phyloP scores from a whole-genome alignment of 2,888 invertebrate species.

The Gari tellinella region DNA sequence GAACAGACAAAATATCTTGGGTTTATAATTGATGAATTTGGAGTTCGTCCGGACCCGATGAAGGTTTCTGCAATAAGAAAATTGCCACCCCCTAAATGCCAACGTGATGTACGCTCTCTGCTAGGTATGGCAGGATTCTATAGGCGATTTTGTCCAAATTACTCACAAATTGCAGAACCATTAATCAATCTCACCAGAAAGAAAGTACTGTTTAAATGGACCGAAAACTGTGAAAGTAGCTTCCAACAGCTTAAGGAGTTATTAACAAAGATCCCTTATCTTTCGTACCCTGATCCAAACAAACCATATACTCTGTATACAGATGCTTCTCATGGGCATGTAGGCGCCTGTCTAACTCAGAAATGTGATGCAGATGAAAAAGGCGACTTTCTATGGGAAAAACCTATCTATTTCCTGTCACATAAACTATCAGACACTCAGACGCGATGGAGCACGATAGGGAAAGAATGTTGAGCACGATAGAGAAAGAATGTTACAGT shows the following conservation, averaged over 20 bases:
- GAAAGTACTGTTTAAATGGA: constrained; percentile 37
- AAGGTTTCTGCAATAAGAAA: constrained; percentile 32
- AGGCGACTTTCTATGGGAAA: constrained; percentile 6
- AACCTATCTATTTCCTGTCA: constrained; percentile 27
- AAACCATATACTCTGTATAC: constrained; percentile 39
- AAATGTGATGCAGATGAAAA: constrained; percentile 1
- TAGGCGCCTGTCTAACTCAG: constrained; percentile 24
- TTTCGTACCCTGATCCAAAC: constrained; percentile 34
- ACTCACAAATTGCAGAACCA: constrained; percentile 40
- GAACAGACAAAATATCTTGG: constrained; percentile 40
- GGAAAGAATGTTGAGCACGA: too few species aligned
- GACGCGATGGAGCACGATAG: constrained; percentile 22
- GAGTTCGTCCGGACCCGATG: constrained; percentile 27
- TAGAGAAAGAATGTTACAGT: constrained; percentile 30
- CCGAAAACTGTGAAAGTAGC: constrained; percentile 14
- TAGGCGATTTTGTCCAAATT: constrained; percentile 39
- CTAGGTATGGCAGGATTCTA: constrained; percentile 42
- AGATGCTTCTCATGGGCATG: constrained; percentile 18
- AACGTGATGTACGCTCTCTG: constrained; percentile 30
- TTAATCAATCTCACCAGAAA: constrained; percentile 43
- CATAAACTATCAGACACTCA: constrained; percentile 36
- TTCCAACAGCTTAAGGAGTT: constrained; percentile 35
- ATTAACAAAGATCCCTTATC: constrained; percentile 22
- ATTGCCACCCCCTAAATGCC: constrained; percentile 23
- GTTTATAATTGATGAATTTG: constrained; percentile 25